Evolutionary conservation across 2,113 vertebrate species (phyloP).

Genomic region (Dolichotis patagonum): DNA sequence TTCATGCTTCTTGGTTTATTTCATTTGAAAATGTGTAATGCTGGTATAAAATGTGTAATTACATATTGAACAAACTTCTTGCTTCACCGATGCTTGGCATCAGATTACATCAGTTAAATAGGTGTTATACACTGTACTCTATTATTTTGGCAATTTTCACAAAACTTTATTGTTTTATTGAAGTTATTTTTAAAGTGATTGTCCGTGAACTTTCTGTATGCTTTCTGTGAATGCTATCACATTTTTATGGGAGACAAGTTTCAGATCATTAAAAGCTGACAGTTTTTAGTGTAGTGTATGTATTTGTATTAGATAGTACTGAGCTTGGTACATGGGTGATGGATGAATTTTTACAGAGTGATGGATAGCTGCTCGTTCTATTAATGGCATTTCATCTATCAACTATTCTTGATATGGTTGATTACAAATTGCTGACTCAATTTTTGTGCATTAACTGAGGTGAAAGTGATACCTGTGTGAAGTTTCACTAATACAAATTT

Average conservation of each 20-base stretch:
- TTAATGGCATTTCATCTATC: conserved; percentile 74
- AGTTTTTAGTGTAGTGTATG: conserved; percentile 45
- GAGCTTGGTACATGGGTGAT: conserved; percentile 63
- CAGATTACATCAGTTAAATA: background rate
- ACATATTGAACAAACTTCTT: background rate
- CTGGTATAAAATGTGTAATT: background rate
- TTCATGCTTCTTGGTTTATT: conserved; percentile 1
- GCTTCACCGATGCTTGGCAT: background rate
- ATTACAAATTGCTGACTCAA: conserved; percentile 72
- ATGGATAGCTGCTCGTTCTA: conserved; percentile 69
- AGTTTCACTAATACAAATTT: conserved; percentile 50
- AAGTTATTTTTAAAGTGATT: background rate
- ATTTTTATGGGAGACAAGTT: conserved; percentile 46
- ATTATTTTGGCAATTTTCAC: background rate
- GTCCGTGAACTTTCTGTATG: conserved; percentile 15
- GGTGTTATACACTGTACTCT: background rate
- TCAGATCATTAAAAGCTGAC: conserved; percentile 43
- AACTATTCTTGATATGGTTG: conserved; percentile 69
- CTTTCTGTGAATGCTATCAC: conserved; percentile 29
- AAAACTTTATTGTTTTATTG: background rate
- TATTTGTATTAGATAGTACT: conserved; percentile 50
- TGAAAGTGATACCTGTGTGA: conserved; percentile 43
- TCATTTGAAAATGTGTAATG: conserved; percentile 24
- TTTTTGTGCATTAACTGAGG: conserved; percentile 59
- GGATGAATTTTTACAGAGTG: conserved; percentile 63